Base-by-base conservation (phyloP, 2,113 vertebrate species). In the rat (Rattus norvegicus) region DNA sequence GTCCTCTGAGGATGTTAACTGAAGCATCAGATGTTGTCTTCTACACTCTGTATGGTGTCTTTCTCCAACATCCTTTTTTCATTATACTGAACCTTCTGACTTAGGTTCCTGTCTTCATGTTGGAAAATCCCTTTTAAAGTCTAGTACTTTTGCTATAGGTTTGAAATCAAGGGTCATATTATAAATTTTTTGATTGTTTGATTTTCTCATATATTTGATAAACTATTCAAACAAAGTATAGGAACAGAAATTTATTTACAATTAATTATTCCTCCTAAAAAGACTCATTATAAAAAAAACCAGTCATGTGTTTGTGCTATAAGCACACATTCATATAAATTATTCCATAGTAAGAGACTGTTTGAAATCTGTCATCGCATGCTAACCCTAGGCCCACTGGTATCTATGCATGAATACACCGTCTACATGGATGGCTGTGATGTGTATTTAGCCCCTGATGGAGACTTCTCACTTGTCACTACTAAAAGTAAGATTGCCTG, bases 381-480 rank as follows among this genome's bases (percentile, higher is more conserved):
- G 33, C 63, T n/a, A 33, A 63, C 28, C 65, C 63, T 75, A 79
- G 36, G 30, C 16, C 11, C 11, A 20, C 72, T 89, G 72, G 72
- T 59, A 80, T 94, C 39, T 75, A 13, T 52, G n/a, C 12, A 26
- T 88, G 49, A 80, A n/a, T 73, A 88, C 9, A 20, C 4, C 59
- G 20, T 54, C 13, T 69, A 47, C 0, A 5, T 6, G 61, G 88
- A 43, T 65, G 24, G 20, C n/a, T 47, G 43, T 20, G 30, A 76
- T 33, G 47, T 92, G 85, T 65, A 80, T n/a, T 87, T 86, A 86
- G 24, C 13, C 39, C 88, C 81, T 52, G 33, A 93, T 24, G 24
- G 75, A 84, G 61, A n/a, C 87, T 93, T 93, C 16, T 30, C 63
- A 36, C 92, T 94, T 96, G 63, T 93, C 61, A n/a, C 70, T 80